phyloP scores from a whole-genome alignment of 2,888 invertebrate genomes.

The Phyllotreta cruciferae region DNA sequence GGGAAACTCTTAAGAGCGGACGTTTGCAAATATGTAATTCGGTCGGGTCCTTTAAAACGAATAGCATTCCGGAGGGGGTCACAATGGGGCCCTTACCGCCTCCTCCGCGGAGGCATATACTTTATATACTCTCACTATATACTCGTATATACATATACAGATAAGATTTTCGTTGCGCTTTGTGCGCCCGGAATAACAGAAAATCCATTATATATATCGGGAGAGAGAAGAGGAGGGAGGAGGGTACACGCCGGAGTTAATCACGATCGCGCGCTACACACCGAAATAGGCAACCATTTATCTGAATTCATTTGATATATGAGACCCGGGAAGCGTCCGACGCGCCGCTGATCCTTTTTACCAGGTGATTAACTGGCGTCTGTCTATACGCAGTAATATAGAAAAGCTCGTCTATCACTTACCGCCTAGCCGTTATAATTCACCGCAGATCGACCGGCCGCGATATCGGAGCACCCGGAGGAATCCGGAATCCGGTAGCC shows the following conservation, averaged over 20 bases:
- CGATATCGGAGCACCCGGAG: constrained; percentile 9
- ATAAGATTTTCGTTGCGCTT: constrained; percentile 30
- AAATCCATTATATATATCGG: constrained; percentile 27
- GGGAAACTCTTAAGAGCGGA: constrained; percentile 17
- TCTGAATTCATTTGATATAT: constrained; percentile 41
- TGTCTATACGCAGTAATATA: constrained; percentile 44
- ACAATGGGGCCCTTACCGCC: constrained; percentile 8
- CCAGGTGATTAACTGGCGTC: constrained; percentile 46
- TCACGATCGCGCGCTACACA: constrained; percentile 37
- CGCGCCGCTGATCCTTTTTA: constrained; percentile 44
- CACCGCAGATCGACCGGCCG: constrained; percentile 16
- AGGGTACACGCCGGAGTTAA: constrained; percentile 27
- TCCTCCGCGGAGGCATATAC: no score
- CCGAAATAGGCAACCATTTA: constrained; percentile 38
- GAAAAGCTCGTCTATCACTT: constrained; percentile 45
- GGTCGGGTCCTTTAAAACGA: constrained; percentile 13
- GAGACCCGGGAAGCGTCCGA: constrained; percentile 41
- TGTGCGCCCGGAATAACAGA: constrained; percentile 30
- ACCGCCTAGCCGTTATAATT: constrained; percentile 34
- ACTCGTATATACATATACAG: not conserved
- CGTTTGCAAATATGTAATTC: constrained; percentile 20
- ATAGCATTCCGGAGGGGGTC: constrained; percentile 6
- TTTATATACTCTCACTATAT: no score
- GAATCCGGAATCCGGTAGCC: no score
- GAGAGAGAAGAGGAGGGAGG: no score